Conservation (phyloP, 2,888 invertebrate species). For the Lycocerus yunnanus region DNA sequence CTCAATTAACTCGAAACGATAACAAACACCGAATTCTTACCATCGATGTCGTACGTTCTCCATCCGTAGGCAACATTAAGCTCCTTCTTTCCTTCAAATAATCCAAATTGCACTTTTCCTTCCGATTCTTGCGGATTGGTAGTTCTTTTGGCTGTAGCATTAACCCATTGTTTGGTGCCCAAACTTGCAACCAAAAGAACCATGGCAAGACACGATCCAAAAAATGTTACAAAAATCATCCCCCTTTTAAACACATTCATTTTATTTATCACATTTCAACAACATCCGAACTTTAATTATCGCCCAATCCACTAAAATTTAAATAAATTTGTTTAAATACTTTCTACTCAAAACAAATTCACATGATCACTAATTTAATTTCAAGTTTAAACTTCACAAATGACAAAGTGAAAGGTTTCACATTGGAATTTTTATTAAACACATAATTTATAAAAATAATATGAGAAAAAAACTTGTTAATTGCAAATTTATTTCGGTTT, state of each 20-base stretch:
- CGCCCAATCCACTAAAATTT: not conserved
- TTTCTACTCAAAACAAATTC: not conserved
- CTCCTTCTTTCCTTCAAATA: constrained; percentile 84
- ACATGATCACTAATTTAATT: not conserved
- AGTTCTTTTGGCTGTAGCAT: constrained; percentile 71
- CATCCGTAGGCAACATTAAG: constrained; percentile 82
- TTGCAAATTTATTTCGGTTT: constrained; percentile 15
- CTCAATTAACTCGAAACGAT: not conserved
- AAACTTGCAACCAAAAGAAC: constrained; percentile 80
- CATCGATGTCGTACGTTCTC: constrained; percentile 75
- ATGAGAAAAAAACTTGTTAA: not conserved
- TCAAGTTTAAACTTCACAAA: not conserved
- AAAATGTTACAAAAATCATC: constrained; percentile 81
- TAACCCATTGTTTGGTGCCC: constrained; percentile 84
- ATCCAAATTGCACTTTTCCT: constrained; percentile 80
- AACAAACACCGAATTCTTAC: constrained; percentile 59
- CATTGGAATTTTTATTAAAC: not conserved
- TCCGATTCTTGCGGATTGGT: constrained; percentile 70
- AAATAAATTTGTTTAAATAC: not conserved
- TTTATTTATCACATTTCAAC: constrained; percentile 37
- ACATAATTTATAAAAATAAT: not conserved
- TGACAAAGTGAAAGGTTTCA: constrained; percentile 17
- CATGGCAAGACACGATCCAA: constrained; percentile 76
- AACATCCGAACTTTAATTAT: not conserved
- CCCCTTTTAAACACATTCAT: constrained; percentile 75